A percentile compares a stretch with the other conserved stretches of the same genome.
Evolutionary conservation across 2,888 invertebrate species (phyloP).

Genomic region (Apodemia mormo): DNA sequence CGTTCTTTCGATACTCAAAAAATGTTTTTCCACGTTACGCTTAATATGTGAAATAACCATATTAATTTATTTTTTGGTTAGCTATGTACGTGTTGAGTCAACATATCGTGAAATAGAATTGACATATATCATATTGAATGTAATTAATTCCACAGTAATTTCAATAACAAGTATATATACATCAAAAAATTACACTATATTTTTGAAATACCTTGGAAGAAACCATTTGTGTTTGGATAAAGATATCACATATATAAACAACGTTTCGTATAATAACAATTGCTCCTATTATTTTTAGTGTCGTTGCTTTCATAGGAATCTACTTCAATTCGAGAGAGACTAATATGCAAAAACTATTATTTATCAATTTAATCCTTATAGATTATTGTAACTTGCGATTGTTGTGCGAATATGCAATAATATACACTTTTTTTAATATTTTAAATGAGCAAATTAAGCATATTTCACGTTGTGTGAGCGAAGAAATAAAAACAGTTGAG

Average conservation of each 20-base stretch:
- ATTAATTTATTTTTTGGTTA: not conserved
- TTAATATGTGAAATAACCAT: not conserved
- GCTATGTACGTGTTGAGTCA: not conserved
- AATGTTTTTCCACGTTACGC: not conserved
- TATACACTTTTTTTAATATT: not conserved
- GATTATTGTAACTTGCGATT: not conserved
- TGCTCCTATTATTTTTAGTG: not conserved
- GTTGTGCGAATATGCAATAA: not conserved
- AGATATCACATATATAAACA: not conserved
- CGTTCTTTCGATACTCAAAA: not conserved
- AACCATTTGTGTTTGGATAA: not conserved
- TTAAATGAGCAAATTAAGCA: not conserved
- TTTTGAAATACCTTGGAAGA: not conserved
- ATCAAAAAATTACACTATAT: not conserved
- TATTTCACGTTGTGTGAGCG: not conserved
- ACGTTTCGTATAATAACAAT: too few species aligned
- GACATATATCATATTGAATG: not conserved
- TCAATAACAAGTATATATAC: not conserved
- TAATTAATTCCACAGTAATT: not conserved
- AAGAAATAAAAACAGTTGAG: not conserved
- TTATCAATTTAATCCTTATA: not conserved
- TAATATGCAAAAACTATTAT: not conserved
- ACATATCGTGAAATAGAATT: not conserved
- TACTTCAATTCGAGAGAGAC: not conserved
- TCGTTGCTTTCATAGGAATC: not conserved